These are phyloP conservation scores for Lithobates pipiens DNA, from an alignment of 2,797 vertebrate species.

Conservation along the genomic window DNA sequence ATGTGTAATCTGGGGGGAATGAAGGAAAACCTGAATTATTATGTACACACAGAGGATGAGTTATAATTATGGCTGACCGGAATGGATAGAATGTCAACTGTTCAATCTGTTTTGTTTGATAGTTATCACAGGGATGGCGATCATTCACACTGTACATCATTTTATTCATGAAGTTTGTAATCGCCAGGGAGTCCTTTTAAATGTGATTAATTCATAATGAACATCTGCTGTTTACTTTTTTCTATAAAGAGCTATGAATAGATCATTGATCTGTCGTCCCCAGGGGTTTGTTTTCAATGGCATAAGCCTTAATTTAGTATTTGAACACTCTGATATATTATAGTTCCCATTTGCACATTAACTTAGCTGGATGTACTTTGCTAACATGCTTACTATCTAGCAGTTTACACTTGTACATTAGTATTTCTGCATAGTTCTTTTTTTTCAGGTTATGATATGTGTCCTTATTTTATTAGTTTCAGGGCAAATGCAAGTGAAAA, in stretches of 20 bases:
- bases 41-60: slow-evolving; percentile 9
- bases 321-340: slow-evolving; percentile 32
- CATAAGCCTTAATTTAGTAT: slow-evolving; percentile 35
- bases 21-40: slow-evolving; percentile 31
- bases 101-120: slow-evolving; percentile 45
- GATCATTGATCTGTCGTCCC: slow-evolving; percentile 53
- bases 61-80: slow-evolving; percentile 38
- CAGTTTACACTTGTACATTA: background rate
- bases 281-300: slow-evolving; percentile 36
- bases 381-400: background rate
- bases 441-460: no score
- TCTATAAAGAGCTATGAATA: slow-evolving; percentile 48
- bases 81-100: slow-evolving; percentile 31
- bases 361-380: background rate
- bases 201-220: slow-evolving; percentile 52
- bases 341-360: background rate
- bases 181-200: slow-evolving; percentile 47
- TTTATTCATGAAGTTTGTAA: slow-evolving; percentile 51
- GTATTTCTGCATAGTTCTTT: no score
- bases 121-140: slow-evolving; percentile 36
- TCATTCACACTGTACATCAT: slow-evolving; percentile 33
- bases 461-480: no score
- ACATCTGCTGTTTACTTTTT: slow-evolving; percentile 57
- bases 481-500: no score
- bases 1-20: background rate